Conservation (phyloP, 2,113 vertebrate species). For the Naja naja region DNA sequence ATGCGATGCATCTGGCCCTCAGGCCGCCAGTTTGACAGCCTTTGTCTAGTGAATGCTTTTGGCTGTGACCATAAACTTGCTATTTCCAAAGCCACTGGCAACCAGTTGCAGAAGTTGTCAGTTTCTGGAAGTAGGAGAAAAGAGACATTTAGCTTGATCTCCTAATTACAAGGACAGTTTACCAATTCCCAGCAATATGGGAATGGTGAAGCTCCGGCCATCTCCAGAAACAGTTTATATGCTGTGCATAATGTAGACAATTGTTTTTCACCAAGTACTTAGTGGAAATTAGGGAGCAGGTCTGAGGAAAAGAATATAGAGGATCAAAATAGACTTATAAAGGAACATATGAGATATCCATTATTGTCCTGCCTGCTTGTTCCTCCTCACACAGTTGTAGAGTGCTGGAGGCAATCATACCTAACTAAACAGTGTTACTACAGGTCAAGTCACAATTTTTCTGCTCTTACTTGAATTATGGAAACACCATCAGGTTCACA, state of each 20-base stretch:
- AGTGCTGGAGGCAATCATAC: background rate
- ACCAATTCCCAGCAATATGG: background rate
- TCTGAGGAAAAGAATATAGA: background rate
- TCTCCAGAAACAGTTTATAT: background rate
- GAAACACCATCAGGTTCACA: background rate
- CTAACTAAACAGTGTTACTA: background rate
- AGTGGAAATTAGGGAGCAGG: background rate
- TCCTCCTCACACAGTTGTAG: background rate
- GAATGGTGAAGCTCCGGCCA: no score
- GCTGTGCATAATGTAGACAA: background rate
- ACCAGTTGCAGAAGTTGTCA: background rate
- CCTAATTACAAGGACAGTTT: background rate
- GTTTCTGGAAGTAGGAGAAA: background rate
- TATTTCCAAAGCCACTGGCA: background rate
- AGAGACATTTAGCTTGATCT: background rate
- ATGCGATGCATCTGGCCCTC: no score
- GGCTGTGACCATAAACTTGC: background rate
- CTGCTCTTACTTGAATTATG: background rate
- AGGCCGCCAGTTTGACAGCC: no score
- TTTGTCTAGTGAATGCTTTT: background rate
- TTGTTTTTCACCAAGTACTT: background rate
- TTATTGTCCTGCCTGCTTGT: background rate
- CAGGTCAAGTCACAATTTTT: background rate
- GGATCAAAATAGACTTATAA: background rate
- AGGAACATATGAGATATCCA: background rate